phyloP scores from a whole-genome alignment of 1,140 invertebrate species.

The Brachionus manjavacas region DNA sequence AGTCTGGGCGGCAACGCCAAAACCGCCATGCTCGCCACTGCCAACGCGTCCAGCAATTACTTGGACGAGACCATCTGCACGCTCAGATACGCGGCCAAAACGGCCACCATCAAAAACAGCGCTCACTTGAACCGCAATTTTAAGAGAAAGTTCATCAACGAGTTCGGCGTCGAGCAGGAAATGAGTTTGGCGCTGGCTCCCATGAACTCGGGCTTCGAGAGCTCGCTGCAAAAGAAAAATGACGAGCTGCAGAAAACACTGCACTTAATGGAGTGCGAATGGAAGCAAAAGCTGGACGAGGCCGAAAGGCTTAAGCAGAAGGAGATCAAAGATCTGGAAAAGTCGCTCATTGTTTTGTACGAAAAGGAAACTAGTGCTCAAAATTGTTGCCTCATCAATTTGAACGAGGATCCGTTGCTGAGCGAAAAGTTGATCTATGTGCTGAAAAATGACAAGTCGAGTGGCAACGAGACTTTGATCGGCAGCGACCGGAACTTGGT shows the following conservation, averaged over 20 bases:
- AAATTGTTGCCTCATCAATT: constrained; percentile 61
- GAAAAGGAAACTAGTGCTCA: constrained; percentile 12
- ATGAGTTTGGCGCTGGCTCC: not conserved
- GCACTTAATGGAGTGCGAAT: constrained; percentile 7
- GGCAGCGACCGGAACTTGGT: constrained; percentile 53
- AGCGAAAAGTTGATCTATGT: constrained; percentile 67
- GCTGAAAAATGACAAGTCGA: constrained; percentile 52
- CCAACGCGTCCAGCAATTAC: constrained; percentile 71
- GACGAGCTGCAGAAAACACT: constrained; percentile 43
- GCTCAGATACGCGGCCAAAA: constrained; percentile 67
- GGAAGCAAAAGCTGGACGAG: constrained; percentile 37
- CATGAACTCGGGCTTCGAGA: constrained; percentile 47
- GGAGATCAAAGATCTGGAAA: constrained; percentile 52
- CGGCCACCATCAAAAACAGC: constrained; percentile 19
- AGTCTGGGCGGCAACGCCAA: constrained; percentile 86
- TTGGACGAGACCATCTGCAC: constrained; percentile 77
- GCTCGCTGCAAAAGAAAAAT: constrained; percentile 56
- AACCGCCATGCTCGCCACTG: constrained; percentile 81
- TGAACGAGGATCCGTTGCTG: constrained; percentile 68
- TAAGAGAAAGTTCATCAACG: constrained; percentile 2
- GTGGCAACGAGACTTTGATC: constrained; percentile 54
- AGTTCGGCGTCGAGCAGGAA: constrained; percentile 7
- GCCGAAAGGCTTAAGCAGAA: constrained; percentile 50
- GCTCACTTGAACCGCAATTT: constrained; percentile 35
- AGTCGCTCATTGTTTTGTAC: constrained; percentile 53